Base-by-base conservation (phyloP, 2,888 invertebrate species). In the Pedicia rivosa region DNA sequence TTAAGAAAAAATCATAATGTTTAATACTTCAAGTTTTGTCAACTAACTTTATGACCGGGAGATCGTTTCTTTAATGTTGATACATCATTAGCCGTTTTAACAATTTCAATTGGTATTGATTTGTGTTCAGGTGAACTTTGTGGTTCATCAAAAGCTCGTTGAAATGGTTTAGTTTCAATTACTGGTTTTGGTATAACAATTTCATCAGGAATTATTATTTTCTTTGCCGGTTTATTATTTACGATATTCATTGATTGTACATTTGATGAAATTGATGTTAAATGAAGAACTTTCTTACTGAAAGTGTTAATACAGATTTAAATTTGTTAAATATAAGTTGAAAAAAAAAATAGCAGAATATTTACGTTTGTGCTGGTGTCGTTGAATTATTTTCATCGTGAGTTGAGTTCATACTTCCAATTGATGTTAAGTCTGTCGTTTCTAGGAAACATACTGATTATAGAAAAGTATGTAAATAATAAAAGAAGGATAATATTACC, bases 351-450 rank as follows among this genome's bases (percentile, higher is more conserved):
- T 3, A 5, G 4, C 8, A 24, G 3, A 5, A 14, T n/a, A 26
- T n/a, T 25, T 40, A 43, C 41, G 26, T 38, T 42, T 40, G 40
- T 32, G 36, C 36, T 14, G 57, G 53, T 39, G 56, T 54, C 9
- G 57, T 54, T 6, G 55, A 55, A 3, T 65, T 64, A 49, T 72
- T 68, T 32, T 68, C 70, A 1, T 71, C 72, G 28, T 72, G 72
- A 0, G 72, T 72, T 0, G 72, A 72, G 16, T 76, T 78, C 4
- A 78, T 64, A 46, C 78, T 78, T 55, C 78, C 78, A 24, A 78
- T 66, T 1, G 78, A 78, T 6, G 78, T 79, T 36, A 78, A 67
- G 48, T 78, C 78, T 43, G 76, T 77, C 12, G 76, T 76, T 60
- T 78, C 78, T 63, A 64, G 26, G 42, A 19, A 30, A 13, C 24